A percentile compares a stretch with the other conserved stretches of the same genome.
Conservation (phyloP, 2,113 vertebrate genomes). For the Caloenas nicobarica region DNA sequence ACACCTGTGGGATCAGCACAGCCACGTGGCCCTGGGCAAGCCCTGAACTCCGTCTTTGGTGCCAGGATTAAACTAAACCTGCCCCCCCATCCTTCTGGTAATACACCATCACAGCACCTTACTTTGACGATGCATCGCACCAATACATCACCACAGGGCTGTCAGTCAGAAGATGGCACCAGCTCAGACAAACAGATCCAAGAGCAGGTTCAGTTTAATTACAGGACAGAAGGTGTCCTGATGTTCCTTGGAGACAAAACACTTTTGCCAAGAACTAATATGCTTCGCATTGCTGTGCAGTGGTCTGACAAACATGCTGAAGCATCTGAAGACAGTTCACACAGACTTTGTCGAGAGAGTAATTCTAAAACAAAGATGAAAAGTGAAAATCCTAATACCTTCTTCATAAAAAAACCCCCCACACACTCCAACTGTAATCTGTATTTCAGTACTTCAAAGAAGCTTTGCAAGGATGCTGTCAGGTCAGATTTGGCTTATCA, state of each 20-base stretch:
- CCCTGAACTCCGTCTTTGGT: not conserved
- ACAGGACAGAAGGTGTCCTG: conserved; percentile 34
- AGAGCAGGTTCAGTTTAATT: conserved; percentile 50
- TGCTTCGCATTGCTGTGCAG: conserved; percentile 10
- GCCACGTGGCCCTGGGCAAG: not conserved
- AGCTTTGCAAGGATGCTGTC: conserved; percentile 29
- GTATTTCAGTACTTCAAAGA: conserved; percentile 39
- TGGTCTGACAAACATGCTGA: conserved; percentile 34
- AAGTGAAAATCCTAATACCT: conserved; percentile 38
- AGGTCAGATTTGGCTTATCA: conserved; percentile 38
- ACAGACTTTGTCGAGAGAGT: conserved; percentile 19
- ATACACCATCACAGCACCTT: not conserved
- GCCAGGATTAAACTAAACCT: not conserved
- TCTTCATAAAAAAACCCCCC: not conserved
- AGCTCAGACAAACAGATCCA: conserved; percentile 4
- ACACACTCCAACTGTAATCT: not conserved
- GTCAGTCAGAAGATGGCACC: conserved; percentile 11
- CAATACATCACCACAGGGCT: not conserved
- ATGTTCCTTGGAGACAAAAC: conserved; percentile 20
- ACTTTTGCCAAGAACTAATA: conserved; percentile 34
- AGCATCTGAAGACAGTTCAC: conserved; percentile 19
- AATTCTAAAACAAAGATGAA: conserved; percentile 28
- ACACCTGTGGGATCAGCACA: fast-evolving
- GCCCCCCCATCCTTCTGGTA: not conserved
- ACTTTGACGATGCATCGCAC: not conserved